phyloP scores from a whole-genome alignment of 2,113 vertebrate genomes.

The Phalacrocorax brasilianus region DNA sequence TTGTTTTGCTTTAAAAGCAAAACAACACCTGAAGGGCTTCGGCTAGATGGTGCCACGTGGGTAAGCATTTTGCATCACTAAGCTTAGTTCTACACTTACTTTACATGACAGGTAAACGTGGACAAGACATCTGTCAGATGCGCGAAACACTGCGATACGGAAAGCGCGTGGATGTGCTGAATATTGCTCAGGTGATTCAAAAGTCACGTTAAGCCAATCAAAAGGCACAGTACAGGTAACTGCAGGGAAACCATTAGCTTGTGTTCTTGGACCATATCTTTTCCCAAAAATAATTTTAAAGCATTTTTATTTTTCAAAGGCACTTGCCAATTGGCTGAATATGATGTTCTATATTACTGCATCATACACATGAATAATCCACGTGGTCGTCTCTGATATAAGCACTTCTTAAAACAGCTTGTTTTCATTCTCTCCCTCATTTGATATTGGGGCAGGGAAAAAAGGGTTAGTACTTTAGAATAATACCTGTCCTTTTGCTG shows the following conservation, averaged over 20 bases:
- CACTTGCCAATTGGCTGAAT: neutral
- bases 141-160: rapidly evolving
- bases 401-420: neutral
- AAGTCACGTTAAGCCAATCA: neutral
- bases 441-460: neutral
- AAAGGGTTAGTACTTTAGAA: neutral
- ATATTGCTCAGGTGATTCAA: neutral
- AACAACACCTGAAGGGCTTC: neutral
- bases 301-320: neutral
- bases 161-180: neutral
- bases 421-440: neutral
- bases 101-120: neutral
- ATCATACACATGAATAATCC: neutral
- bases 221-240: neutral
- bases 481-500: slow-evolving; percentile 91
- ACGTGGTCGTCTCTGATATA: neutral
- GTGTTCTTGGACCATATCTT: neutral
- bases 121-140: neutral
- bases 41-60: neutral
- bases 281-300: neutral
- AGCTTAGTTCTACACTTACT: neutral
- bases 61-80: neutral
- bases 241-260: neutral
- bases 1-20: neutral
- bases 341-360: neutral